These are phyloP conservation scores for Zaprionus lachaisei DNA, from an alignment of 1,140 invertebrate species.

Conservation along the genomic window DNA sequence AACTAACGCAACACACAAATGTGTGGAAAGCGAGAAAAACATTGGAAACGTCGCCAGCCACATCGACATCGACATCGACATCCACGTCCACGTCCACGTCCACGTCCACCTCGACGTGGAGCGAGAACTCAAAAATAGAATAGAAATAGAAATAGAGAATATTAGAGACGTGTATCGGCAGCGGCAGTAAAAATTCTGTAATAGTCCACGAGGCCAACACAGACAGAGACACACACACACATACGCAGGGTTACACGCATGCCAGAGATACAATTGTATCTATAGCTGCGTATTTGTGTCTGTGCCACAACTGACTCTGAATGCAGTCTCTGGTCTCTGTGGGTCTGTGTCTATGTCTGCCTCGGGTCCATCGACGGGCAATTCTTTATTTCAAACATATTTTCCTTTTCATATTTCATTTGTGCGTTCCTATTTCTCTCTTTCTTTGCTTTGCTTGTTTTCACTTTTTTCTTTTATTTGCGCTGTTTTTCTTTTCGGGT, in stretches of 20 bases:
- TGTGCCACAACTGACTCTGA: slow-evolving; percentile 46
- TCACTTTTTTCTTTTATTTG: slow-evolving; percentile 14
- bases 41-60: slow-evolving; percentile 24
- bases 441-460: slow-evolving; percentile 17
- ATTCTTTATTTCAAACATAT: slow-evolving; percentile 54
- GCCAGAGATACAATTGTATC: slow-evolving; percentile 58
- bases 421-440: slow-evolving; percentile 33
- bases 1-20: background rate
- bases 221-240: slow-evolving; percentile 28
- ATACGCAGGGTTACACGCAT: slow-evolving; percentile 29
- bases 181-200: slow-evolving; percentile 72
- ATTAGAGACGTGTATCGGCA: slow-evolving; percentile 68
- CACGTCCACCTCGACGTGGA: slow-evolving; percentile 56
- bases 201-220: slow-evolving; percentile 55
- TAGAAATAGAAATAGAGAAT: slow-evolving; percentile 22
- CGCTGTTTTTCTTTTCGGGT: slow-evolving; percentile 9
- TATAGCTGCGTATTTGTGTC: slow-evolving; percentile 25
- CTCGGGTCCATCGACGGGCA: slow-evolving; percentile 64
- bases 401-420: slow-evolving; percentile 52
- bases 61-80: background rate
- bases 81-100: background rate
- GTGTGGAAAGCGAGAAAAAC: slow-evolving; percentile 18
- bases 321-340: slow-evolving; percentile 37
- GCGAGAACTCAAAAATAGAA: slow-evolving; percentile 75
- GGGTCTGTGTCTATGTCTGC: slow-evolving; percentile 35